Evolutionary conservation across 2,797 vertebrate genomes (phyloP).

Genomic region (Urophycis tenuis): DNA sequence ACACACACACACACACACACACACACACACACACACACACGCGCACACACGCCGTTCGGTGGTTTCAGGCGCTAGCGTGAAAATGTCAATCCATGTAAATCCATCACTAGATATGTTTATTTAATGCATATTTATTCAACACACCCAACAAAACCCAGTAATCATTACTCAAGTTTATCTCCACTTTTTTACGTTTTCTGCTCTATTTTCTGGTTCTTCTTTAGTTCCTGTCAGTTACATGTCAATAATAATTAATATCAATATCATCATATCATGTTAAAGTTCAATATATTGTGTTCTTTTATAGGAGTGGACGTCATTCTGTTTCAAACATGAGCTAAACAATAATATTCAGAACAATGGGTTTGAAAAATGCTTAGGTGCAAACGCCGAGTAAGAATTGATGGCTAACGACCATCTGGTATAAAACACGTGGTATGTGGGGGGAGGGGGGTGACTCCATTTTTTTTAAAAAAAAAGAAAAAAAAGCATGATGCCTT

Average conservation of each 20-base stretch:
- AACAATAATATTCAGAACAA: background rate
- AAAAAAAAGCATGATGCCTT: no score
- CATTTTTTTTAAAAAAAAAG: no score
- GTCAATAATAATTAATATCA: background rate
- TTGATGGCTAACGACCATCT: no score
- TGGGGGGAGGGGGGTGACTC: no score
- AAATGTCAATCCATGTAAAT: no score
- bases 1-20: constrained; percentile 7
- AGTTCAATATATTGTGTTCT: background rate
- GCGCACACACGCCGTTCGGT: no score
- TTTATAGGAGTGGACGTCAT: background rate
- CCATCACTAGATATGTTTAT: no score
- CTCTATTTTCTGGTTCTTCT: background rate
- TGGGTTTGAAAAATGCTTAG: background rate
- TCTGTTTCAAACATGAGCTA: background rate
- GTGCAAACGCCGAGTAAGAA: background rate
- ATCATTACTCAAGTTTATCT: no score
- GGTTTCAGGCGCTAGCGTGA: no score
- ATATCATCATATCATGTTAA: background rate
- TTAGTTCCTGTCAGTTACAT: background rate
- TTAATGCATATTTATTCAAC: no score
- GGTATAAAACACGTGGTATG: no score
- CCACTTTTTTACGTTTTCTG: background rate
- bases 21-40: constrained; percentile 5
- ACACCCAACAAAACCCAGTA: no score